Percentiles rank a stretch among this genome's conserved stretches.
Conservation (phyloP, 2,888 invertebrate species). For the Stenotaenia linearis region DNA sequence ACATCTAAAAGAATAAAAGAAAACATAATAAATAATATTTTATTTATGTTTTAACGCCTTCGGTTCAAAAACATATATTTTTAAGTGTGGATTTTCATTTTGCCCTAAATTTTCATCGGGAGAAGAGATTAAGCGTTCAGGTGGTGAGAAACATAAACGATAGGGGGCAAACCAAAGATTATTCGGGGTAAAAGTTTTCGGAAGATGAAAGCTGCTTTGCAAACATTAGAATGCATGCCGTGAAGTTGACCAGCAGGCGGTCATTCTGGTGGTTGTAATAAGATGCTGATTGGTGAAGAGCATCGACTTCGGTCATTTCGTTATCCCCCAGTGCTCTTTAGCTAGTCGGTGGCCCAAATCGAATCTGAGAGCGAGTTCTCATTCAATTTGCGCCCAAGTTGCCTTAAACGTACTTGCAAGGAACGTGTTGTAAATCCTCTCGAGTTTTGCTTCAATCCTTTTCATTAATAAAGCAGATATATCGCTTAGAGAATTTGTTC, state of each 20-base stretch:
- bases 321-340: constrained; percentile 15
- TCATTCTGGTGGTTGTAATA: neutral
- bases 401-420: neutral
- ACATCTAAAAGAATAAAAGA: neutral
- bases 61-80: too few species aligned
- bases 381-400: constrained; percentile 12
- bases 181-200: neutral
- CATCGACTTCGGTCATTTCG: constrained; percentile 11
- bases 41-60: neutral
- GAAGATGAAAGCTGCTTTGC: neutral
- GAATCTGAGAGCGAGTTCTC: neutral
- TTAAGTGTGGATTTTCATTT: too few species aligned
- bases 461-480: neutral
- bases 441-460: neutral
- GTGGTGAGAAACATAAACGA: too few species aligned
- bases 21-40: neutral
- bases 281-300: constrained; percentile 15
- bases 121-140: too few species aligned
- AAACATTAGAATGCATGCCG: constrained; percentile 11
- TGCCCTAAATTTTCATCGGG: too few species aligned
- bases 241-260: constrained; percentile 19
- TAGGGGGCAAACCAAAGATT: neutral
- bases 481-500: neutral
- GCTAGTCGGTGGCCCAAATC: neutral
- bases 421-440: neutral